Base-by-base conservation (phyloP, 2,113 vertebrate genomes). In the Cephalopholis sonnerati region DNA sequence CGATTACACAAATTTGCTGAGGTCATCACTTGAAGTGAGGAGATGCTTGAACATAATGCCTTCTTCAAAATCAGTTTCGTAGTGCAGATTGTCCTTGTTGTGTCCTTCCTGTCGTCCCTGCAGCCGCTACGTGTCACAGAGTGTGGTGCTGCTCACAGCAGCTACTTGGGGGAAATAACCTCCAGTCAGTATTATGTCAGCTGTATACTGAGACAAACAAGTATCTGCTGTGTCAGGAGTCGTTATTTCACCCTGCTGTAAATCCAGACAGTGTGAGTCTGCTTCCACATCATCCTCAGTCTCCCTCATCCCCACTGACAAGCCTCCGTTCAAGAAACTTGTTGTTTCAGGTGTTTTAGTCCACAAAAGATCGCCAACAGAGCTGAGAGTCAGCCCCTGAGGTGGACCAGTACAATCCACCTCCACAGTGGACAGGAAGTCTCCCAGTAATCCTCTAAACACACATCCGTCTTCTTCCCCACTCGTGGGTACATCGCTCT, bases 121-220 rank as follows among this genome's bases (percentile, higher is more conserved):
- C 58, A 82, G 53, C 17, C 7, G 22, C 62, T 61, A 54, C 15
- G 81, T 32, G 4, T 74, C 62, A 24, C 50, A 63, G n/a, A 11
- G 50, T 20, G 50, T 10, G 4, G 12, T 15, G 17, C 9, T 24
- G 58, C 64, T 69, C 58, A 81, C 17, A 63, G 44, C 18, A 58
- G 87, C 71, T 48, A 74, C 25, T 71, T 95, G 94, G 29, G 93
- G 92, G 46, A 94, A 89, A 76, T 95, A 94, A 27, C 81, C 90
- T 5, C 12, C 64, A 11, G 24, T 71, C 54, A 78, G 59, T 10
- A 3, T 5, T 3, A 25, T 39, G 61, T 82, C 83, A 29, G 27
- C 48, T 29, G n/a, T 48, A 41, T 59, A 51, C 11, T 74, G 78
- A 51, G 72, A 81, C 15, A 78, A 78, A 69, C 83, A 77, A 50